Conservation (phyloP, 1,140 invertebrate genomes). For the Trichonephila inaurata region DNA sequence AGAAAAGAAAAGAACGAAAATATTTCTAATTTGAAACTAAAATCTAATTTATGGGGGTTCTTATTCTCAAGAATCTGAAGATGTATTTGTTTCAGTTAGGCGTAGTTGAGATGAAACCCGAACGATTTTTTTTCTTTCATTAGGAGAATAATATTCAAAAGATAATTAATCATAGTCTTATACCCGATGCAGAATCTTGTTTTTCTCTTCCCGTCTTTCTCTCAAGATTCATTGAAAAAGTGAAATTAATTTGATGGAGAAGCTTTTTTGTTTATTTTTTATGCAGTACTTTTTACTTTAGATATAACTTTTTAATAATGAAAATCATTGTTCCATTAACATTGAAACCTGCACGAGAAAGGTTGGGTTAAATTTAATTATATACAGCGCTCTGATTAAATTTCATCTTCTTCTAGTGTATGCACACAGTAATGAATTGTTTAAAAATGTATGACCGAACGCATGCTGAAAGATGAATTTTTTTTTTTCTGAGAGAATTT, state of each 20-base stretch:
- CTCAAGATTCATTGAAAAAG: not conserved
- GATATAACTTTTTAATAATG: too few relatives aligned
- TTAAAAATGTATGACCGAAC: too few relatives aligned
- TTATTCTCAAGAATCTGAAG: not conserved
- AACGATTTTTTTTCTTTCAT: not conserved
- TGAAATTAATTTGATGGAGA: conserved; percentile 34
- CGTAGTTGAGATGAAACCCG: not conserved
- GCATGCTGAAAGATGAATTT: too few relatives aligned
- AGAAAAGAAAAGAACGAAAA: not conserved
- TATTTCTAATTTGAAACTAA: conserved; percentile 45
- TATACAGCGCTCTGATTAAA: not conserved
- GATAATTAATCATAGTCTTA: conserved; percentile 35
- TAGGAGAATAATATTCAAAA: conserved; percentile 28
- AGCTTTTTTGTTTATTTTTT: not conserved
- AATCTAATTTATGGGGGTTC: conserved; percentile 31
- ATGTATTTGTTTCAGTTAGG: conserved; percentile 18
- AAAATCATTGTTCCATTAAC: not conserved
- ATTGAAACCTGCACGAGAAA: not conserved
- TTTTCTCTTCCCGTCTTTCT: not conserved
- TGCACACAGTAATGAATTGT: too few relatives aligned
- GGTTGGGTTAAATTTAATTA: not conserved
- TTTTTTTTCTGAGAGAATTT: too few relatives aligned
- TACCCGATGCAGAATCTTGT: not conserved
- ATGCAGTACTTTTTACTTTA: too few relatives aligned
- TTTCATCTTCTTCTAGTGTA: not conserved